phyloP scores from a whole-genome alignment of 2,888 invertebrate genomes.

The Lagria hirta region DNA sequence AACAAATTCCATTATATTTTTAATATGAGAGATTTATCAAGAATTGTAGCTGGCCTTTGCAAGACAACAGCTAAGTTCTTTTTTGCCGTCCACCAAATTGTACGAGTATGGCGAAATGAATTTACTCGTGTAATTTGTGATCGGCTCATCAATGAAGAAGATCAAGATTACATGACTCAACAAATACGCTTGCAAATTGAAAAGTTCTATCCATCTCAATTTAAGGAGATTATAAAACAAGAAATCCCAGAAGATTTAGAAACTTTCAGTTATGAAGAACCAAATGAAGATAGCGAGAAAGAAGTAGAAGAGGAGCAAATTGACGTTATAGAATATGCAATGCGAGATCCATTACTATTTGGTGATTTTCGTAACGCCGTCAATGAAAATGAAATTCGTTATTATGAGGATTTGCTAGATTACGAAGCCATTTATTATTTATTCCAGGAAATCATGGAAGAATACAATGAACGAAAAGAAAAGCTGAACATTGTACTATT shows the following conservation, averaged over 20 bases:
- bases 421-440: slow-evolving; percentile 86
- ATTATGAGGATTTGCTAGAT: slow-evolving; percentile 87
- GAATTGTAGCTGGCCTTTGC: slow-evolving; percentile 76
- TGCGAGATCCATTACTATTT: slow-evolving; percentile 81
- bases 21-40: slow-evolving; percentile 86
- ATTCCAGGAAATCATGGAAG: slow-evolving; percentile 87
- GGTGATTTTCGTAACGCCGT: slow-evolving; percentile 87
- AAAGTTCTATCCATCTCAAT: slow-evolving; percentile 57
- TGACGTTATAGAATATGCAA: slow-evolving; percentile 64
- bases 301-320: slow-evolving; percentile 48
- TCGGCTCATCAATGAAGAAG: slow-evolving; percentile 71
- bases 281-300: slow-evolving; percentile 45
- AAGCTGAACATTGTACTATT: slow-evolving; percentile 83
- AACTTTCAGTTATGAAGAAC: slow-evolving; percentile 27
- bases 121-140: slow-evolving; percentile 85
- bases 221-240: slow-evolving; percentile 43
- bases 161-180: slow-evolving; percentile 63
- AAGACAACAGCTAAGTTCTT: slow-evolving; percentile 74
- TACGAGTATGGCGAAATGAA: slow-evolving; percentile 91
- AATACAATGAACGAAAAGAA: slow-evolving; percentile 75
- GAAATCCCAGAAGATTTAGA: slow-evolving; percentile 9
- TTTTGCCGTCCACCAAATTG: slow-evolving; percentile 66
- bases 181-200: slow-evolving; percentile 65
- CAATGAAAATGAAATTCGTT: slow-evolving; percentile 75
- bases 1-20: slow-evolving; percentile 94